phyloP scores from a whole-genome alignment of 2,888 invertebrate species.

The Drosophila birchii region DNA sequence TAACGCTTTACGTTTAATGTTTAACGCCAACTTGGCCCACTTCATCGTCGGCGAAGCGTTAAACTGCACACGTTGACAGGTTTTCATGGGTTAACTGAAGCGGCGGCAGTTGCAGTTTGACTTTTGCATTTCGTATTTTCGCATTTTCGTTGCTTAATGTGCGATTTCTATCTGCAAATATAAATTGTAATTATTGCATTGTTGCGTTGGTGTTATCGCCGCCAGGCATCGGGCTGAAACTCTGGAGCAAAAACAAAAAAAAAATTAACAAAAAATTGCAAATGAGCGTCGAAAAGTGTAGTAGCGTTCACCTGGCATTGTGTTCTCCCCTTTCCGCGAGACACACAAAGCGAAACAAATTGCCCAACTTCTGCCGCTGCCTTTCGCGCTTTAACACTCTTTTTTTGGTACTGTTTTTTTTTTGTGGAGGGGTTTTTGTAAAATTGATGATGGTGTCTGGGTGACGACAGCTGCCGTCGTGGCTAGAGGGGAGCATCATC shows the following conservation, averaged over 20 bases:
- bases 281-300: slow-evolving; percentile 74
- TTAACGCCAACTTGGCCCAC: slow-evolving; percentile 68
- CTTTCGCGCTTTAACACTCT: slow-evolving; percentile 79
- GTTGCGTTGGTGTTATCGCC: slow-evolving; percentile 65
- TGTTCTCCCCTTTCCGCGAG: slow-evolving; percentile 52
- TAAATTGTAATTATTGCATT: slow-evolving; percentile 81
- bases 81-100: slow-evolving; percentile 45
- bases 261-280: slow-evolving; percentile 78
- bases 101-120: slow-evolving; percentile 41
- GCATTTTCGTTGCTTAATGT: slow-evolving; percentile 70
- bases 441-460: slow-evolving; percentile 71
- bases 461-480: slow-evolving; percentile 67
- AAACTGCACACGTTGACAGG: slow-evolving; percentile 80
- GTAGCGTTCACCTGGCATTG: slow-evolving; percentile 64
- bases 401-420: slow-evolving; percentile 2
- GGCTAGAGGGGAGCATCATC: not conserved
- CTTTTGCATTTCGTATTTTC: slow-evolving; percentile 35
- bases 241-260: slow-evolving; percentile 16
- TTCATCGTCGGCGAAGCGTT: slow-evolving; percentile 70
- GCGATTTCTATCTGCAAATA: slow-evolving; percentile 77
- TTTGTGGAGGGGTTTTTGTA: slow-evolving; percentile 36
- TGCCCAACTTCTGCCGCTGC: slow-evolving; percentile 64
- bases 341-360: slow-evolving; percentile 80
- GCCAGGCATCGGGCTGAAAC: slow-evolving; percentile 56
- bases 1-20: slow-evolving; percentile 27